Evolutionary conservation across 1,140 invertebrate species (phyloP).

Genomic region (Drosophila watanabei): DNA sequence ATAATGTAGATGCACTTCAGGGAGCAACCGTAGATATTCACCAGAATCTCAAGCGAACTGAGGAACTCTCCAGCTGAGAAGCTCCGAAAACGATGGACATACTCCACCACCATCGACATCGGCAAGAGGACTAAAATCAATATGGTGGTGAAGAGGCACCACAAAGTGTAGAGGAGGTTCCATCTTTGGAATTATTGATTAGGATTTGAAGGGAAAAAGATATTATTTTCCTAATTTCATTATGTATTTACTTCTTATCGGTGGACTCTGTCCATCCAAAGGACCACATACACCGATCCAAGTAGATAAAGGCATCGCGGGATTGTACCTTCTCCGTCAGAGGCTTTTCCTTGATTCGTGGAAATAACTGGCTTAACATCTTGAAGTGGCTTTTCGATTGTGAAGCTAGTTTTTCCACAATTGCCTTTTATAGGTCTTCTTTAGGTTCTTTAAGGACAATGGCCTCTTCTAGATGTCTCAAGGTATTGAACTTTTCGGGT

Average conservation of each 20-base stretch:
- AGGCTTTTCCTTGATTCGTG: constrained; percentile 13
- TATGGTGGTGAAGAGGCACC: neutral
- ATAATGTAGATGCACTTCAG: constrained; percentile 48
- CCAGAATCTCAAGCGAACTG: constrained; percentile 48
- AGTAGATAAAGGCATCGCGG: constrained; percentile 53
- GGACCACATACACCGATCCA: constrained; percentile 37
- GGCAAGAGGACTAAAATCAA: constrained; percentile 18
- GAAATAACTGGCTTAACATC: constrained; percentile 53
- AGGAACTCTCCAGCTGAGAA: constrained; percentile 58
- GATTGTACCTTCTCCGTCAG: constrained; percentile 22
- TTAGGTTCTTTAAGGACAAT: constrained; percentile 5
- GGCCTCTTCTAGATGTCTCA: constrained; percentile 1
- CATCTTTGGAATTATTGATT: neutral
- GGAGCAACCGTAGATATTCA: constrained; percentile 51
- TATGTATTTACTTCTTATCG: neutral
- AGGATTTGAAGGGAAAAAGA: too few relatives aligned
- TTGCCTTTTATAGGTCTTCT: constrained; percentile 21
- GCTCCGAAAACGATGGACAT: constrained; percentile 30
- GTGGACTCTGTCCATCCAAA: constrained; percentile 49
- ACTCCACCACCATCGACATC: constrained; percentile 36
- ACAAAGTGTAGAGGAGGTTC: constrained; percentile 7
- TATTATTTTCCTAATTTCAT: too few relatives aligned
- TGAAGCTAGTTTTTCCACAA: neutral
- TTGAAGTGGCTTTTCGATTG: neutral
- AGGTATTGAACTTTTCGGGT: neutral